These are phyloP conservation scores for Gallinago stenura DNA, from an alignment of 2,797 vertebrate genomes.

Conservation along the genomic window DNA sequence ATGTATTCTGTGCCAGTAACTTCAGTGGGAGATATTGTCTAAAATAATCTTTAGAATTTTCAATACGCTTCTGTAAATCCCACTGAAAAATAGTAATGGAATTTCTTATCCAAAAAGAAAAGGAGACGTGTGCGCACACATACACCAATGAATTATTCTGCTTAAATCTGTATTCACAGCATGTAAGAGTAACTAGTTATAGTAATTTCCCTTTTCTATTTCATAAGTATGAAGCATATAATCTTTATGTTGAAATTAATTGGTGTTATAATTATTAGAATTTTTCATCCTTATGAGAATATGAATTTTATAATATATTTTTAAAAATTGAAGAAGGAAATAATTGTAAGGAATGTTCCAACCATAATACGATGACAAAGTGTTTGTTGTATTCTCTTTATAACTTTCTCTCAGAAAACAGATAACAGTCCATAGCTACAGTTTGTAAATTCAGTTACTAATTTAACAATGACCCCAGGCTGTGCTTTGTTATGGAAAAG, in stretches of 20 bases:
- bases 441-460: background rate
- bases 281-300: background rate
- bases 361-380: background rate
- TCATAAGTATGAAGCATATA: background rate
- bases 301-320: background rate
- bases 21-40: background rate
- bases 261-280: background rate
- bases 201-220: background rate
- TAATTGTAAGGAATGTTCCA: background rate
- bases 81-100: background rate
- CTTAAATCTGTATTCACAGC: background rate
- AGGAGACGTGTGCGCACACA: accelerated
- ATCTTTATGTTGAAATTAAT: background rate
- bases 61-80: background rate
- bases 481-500: background rate
- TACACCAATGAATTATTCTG: background rate
- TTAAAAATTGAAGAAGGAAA: background rate
- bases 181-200: background rate
- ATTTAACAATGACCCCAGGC: background rate
- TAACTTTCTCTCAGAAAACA: background rate
- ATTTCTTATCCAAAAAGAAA: background rate
- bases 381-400: background rate
- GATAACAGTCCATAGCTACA: background rate
- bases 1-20: background rate
- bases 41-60: background rate